Evolutionary conservation across 2,797 vertebrate genomes (phyloP).

Genomic region (Megalops cyprinoides): DNA sequence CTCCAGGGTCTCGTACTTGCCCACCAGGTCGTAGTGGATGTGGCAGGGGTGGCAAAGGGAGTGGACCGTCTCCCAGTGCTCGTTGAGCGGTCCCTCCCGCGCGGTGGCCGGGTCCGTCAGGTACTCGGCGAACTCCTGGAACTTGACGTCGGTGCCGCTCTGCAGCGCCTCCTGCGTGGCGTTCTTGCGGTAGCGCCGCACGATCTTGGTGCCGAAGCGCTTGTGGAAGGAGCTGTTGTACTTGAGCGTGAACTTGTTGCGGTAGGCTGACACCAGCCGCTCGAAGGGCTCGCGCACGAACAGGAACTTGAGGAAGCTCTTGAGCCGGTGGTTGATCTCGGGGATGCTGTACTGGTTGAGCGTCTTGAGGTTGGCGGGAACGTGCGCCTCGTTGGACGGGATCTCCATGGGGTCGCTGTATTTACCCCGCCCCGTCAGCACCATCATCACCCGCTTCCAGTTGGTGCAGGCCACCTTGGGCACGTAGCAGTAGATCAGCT

Average conservation of each 20-base stretch:
- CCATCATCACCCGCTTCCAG: slow-evolving; percentile 99
- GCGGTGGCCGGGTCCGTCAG: slow-evolving; percentile 90
- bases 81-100: slow-evolving; percentile 92
- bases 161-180: slow-evolving; percentile 90
- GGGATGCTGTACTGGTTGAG: slow-evolving; percentile 96
- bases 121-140: slow-evolving; percentile 92
- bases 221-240: slow-evolving; percentile 98
- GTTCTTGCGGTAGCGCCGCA: slow-evolving; percentile 91
- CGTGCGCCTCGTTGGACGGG: slow-evolving; percentile 90
- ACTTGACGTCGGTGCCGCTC: slow-evolving; percentile 86
- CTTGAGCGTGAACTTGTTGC: slow-evolving; percentile 98
- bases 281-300: slow-evolving; percentile 97
- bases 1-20: slow-evolving; percentile 95
- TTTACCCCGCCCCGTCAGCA: slow-evolving; percentile 88
- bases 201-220: slow-evolving; percentile 94
- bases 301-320: slow-evolving; percentile 97
- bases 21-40: slow-evolving; percentile 96
- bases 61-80: slow-evolving; percentile 96
- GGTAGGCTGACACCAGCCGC: slow-evolving; percentile 94
- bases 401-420: slow-evolving; percentile 97
- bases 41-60: slow-evolving; percentile 97
- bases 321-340: slow-evolving; percentile 97
- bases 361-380: slow-evolving; percentile 92
- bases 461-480: slow-evolving; percentile 99
- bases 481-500: slow-evolving; percentile 97